Evolutionary conservation across 2,888 invertebrate genomes (phyloP).

Genomic region (Stenodera caucasica): DNA sequence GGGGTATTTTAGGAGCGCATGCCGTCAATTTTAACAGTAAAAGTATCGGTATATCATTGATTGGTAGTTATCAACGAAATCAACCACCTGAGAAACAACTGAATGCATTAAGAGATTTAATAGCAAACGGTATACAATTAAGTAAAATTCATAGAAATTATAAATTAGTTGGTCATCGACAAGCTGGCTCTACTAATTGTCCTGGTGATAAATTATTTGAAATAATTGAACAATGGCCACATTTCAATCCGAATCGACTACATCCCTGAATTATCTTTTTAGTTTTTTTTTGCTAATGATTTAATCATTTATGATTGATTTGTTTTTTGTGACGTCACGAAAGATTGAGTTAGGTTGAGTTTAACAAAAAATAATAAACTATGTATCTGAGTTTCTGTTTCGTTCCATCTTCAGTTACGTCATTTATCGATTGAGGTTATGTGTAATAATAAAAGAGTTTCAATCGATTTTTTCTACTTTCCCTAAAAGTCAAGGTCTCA

Average conservation of each 20-base stretch:
- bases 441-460: too few relatives aligned
- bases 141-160: conserved; percentile 31
- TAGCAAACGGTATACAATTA: conserved; percentile 32
- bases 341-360: too few relatives aligned
- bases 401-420: too few relatives aligned
- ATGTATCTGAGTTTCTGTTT: too few relatives aligned
- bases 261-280: too few relatives aligned
- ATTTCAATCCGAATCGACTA: conserved; percentile 27
- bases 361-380: too few relatives aligned
- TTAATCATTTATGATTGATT: too few relatives aligned
- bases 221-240: conserved; percentile 32
- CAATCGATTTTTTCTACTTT: too few relatives aligned
- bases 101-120: conserved; percentile 32
- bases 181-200: conserved; percentile 35
- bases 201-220: conserved; percentile 38
- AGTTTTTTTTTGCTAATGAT: too few relatives aligned
- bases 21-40: conserved; percentile 62
- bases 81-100: conserved; percentile 33
- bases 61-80: conserved; percentile 55
- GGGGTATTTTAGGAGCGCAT: conserved; percentile 65
- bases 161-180: conserved; percentile 40
- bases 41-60: conserved; percentile 66
- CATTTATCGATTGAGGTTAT: too few relatives aligned
- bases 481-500: conserved; percentile 5
- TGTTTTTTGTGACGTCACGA: too few relatives aligned